Evolutionary conservation across 1,140 invertebrate species (phyloP), one percentile per base, ranked within the genome.

Genomic region (Cydia fagiglandana): DNA sequence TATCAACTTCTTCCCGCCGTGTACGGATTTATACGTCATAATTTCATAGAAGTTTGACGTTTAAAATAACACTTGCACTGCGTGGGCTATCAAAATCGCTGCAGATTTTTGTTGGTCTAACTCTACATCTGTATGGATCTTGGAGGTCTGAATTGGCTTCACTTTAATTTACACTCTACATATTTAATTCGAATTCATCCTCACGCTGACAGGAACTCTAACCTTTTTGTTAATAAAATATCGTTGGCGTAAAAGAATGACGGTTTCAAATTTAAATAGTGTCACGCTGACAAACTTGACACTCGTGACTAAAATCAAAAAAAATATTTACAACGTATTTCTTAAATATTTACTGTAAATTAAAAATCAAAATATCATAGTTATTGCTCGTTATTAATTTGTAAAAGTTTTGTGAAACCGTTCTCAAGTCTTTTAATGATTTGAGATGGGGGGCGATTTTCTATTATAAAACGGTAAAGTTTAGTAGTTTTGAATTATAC

Each of bases 401-500:
- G 77, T 81, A 80, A 77, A 41, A 79, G 47, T 74, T 77, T 79
- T 75, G 61, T 74, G 61, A 75, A 68, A 34, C 68, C 74, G 73
- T 77, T 78, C 75, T 74, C 73, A 77, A 78, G 74, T 75, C 79
- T 77, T 68, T 24, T 2, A 53, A 30, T 73, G 75, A 76, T 74
- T 79, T 79, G 78, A 76, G 77, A 83, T 83, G 79, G 77, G 81
- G 80, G 80, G 78, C 78, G 76, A 74, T 64, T 81, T 73, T 79
- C 80, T 76, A 73, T 81, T 73, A 66, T 80, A 80, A 80, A 74
- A 68, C 73, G 78, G 76, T 75, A 77, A 79, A 56, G 73, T 61
- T 30, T 38, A 5, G 30, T 28, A 61, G 76, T 38, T 17, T 78
- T 41, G 66, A 50, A 13, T 76, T 53, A 78, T 75, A 34, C 34